phyloP scores from a whole-genome alignment of 2,888 invertebrate species.

The Entomobrya multifasciata region DNA sequence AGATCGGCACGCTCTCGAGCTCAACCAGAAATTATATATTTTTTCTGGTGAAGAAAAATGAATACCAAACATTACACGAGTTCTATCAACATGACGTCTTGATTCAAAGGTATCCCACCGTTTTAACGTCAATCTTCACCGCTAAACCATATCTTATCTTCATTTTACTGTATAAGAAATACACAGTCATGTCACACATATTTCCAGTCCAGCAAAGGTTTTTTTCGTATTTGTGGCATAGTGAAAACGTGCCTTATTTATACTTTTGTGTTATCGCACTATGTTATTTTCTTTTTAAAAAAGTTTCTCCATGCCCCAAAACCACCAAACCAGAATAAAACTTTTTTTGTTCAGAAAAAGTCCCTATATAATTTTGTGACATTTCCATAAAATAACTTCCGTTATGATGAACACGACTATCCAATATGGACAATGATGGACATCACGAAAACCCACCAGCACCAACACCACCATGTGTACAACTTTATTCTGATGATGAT shows the following conservation, averaged over 20 bases:
- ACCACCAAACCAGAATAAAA: neutral
- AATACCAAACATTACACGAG: neutral
- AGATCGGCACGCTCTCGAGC: neutral
- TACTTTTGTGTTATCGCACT: neutral
- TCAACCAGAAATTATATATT: neutral
- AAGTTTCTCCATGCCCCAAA: neutral
- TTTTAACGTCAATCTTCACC: neutral
- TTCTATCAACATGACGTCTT: slow-evolving; percentile 7
- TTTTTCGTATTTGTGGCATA: too few species aligned
- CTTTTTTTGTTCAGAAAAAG: neutral
- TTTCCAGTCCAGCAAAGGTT: too few species aligned
- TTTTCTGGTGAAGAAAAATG: neutral
- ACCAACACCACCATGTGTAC: neutral
- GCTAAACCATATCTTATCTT: neutral
- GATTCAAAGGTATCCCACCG: neutral
- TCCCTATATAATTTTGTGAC: slow-evolving; percentile 50
- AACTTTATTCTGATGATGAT: neutral
- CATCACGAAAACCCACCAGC: neutral
- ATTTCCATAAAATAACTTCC: slow-evolving; percentile 47
- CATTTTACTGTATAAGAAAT: neutral
- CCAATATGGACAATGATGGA: slow-evolving; percentile 1
- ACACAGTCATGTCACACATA: neutral
- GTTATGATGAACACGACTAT: slow-evolving; percentile 29
- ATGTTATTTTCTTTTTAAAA: neutral
- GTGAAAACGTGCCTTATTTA: neutral